These are phyloP conservation scores for Cuculus canorus DNA, from an alignment of 2,797 vertebrate species.

Conservation along the genomic window DNA sequence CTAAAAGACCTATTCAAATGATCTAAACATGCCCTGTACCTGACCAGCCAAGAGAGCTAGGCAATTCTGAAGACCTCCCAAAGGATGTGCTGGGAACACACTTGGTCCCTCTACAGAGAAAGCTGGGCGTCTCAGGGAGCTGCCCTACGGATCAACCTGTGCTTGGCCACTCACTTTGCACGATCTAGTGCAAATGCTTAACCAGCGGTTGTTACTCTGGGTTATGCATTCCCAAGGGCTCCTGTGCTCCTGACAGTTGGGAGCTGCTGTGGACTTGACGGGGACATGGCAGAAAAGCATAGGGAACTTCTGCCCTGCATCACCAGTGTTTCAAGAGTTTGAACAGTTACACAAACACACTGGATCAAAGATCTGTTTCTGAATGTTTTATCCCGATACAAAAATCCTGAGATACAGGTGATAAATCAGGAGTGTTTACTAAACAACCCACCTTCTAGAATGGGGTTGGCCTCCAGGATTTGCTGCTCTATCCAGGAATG, in stretches of 20 bases:
- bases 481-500: conserved; percentile 97
- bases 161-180: neutral
- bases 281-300: neutral
- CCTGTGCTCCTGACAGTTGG: neutral
- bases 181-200: neutral
- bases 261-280: neutral
- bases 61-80: neutral
- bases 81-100: neutral
- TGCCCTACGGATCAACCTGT: neutral
- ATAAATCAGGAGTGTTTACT: neutral
- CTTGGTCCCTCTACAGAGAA: neutral
- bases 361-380: neutral
- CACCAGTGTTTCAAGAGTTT: neutral
- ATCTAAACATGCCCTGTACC: neutral
- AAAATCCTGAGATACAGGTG: neutral
- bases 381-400: neutral
- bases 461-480: conserved; percentile 94
- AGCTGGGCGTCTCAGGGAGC: neutral
- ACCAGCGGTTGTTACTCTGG: neutral
- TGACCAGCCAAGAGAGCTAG: neutral
- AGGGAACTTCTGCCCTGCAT: neutral
- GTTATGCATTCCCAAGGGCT: neutral
- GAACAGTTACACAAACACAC: neutral
- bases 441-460: conserved; percentile 88
- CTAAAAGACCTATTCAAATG: neutral